A percentile compares a stretch with the other conserved stretches of the same genome.
Conservation (phyloP, 2,888 invertebrate genomes). For the Eupithecia abbreviata region DNA sequence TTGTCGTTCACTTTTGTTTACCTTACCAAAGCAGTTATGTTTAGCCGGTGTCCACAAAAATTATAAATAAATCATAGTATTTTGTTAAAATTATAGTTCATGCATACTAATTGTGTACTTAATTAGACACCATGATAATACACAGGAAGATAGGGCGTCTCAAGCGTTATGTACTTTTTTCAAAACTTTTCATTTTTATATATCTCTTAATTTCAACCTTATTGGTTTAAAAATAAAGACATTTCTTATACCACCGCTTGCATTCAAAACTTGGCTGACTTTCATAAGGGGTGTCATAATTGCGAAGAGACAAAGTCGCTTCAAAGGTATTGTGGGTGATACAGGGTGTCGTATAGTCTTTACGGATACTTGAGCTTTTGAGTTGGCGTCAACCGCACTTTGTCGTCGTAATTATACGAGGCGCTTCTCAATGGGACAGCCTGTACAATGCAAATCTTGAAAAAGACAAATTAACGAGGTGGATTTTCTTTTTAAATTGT, state of each 20-base stretch:
- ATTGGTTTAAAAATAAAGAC: conserved; percentile 38
- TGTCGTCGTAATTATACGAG: conserved; percentile 75
- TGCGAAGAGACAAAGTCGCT: conserved; percentile 80
- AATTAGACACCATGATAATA: conserved; percentile 8
- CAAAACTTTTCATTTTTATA: neutral
- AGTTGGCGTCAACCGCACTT: conserved; percentile 75
- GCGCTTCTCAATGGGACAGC: conserved; percentile 68
- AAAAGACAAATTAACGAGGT: conserved; percentile 62
- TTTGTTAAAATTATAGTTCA: neutral
- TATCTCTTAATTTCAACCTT: conserved; percentile 27
- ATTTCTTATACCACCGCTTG: conserved; percentile 23
- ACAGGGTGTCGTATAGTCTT: conserved; percentile 65
- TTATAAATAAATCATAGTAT: neutral
- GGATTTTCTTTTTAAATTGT: conserved; percentile 39
- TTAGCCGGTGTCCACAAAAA: neutral
- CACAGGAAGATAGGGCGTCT: neutral
- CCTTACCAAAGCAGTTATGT: neutral
- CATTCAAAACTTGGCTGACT: conserved; percentile 56
- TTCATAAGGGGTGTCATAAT: conserved; percentile 80
- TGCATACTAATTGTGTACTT: neutral
- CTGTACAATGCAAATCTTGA: conserved; percentile 68
- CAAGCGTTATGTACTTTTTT: neutral
- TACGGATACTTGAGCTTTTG: conserved; percentile 77
- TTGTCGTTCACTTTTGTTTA: neutral
- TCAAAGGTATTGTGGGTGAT: conserved; percentile 77